Evolutionary conservation across 2,888 invertebrate species (phyloP).

Genomic region (Linyphia triangularis): DNA sequence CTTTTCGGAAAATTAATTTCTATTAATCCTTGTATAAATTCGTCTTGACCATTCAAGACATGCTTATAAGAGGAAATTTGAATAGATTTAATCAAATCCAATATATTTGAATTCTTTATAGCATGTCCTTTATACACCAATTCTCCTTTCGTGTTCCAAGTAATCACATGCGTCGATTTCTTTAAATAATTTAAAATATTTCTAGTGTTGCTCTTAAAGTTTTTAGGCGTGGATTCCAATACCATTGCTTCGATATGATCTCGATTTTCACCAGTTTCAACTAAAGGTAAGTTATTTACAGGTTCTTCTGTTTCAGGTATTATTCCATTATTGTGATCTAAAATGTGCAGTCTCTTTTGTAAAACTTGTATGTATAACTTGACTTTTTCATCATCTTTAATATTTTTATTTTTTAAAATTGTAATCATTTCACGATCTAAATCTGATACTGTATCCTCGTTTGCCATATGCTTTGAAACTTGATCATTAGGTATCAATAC

Average conservation of each 20-base stretch:
- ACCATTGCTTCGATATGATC: neutral
- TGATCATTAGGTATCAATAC: neutral
- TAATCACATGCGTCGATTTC: neutral
- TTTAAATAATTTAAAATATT: conserved; percentile 1
- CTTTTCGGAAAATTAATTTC: neutral
- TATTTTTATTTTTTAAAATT: neutral
- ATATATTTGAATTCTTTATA: neutral
- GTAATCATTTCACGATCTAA: neutral
- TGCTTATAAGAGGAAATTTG: neutral
- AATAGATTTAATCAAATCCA: neutral
- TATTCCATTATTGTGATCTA: neutral
- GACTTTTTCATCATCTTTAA: neutral
- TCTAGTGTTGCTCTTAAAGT: neutral
- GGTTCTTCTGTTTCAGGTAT: too few relatives aligned
- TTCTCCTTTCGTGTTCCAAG: neutral
- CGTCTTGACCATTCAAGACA: neutral
- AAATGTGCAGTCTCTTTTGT: neutral
- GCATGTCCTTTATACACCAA: neutral
- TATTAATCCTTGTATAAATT: neutral
- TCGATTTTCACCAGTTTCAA: too few relatives aligned
- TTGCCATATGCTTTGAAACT: neutral
- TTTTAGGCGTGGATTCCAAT: neutral
- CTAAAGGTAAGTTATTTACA: neutral
- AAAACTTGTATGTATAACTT: neutral
- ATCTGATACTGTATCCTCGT: neutral